Percentiles rank a stretch among this genome's conserved stretches.
These are phyloP conservation scores for Raja brachyura DNA, from an alignment of 2,113 vertebrate genomes.

Conservation along the genomic window DNA sequence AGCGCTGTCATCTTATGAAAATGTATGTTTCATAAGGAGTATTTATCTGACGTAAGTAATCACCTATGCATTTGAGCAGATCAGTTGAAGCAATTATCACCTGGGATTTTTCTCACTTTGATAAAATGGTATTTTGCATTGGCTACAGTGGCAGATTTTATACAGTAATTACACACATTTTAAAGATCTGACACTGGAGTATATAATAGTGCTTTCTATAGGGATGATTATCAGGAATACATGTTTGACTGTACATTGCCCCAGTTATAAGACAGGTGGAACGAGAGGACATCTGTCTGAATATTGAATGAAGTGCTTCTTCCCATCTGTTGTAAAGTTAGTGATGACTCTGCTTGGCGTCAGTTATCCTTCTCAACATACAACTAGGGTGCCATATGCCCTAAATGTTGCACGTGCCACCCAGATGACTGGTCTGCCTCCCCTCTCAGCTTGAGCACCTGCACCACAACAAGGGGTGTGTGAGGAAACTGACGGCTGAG, in stretches of 20 bases:
- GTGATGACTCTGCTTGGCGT: conserved; percentile 65
- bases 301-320: conserved; percentile 76
- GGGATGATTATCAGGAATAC: conserved; percentile 68
- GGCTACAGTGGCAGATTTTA: neutral
- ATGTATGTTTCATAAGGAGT: neutral
- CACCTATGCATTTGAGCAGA: neutral
- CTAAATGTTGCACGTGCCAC: conserved; percentile 59
- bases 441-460: conserved; percentile 42
- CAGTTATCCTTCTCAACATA: conserved; percentile 55
- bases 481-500: conserved; percentile 54
- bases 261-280: conserved; percentile 77
- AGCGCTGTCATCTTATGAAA: neutral
- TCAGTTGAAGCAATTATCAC: conserved; percentile 9
- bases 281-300: conserved; percentile 77
- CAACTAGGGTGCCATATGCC: conserved; percentile 68
- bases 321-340: conserved; percentile 70
- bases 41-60: neutral
- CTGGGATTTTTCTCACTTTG: neutral
- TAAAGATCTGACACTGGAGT: conserved; percentile 41
- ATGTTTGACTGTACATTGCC: conserved; percentile 67
- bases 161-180: neutral
- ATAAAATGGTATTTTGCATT: neutral
- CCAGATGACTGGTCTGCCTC: conserved; percentile 47
- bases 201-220: conserved; percentile 64
- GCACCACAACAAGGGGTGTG: conserved; percentile 44